Evolutionary conservation across 2,113 vertebrate species (phyloP).

Genomic region (Marmota monax): DNA sequence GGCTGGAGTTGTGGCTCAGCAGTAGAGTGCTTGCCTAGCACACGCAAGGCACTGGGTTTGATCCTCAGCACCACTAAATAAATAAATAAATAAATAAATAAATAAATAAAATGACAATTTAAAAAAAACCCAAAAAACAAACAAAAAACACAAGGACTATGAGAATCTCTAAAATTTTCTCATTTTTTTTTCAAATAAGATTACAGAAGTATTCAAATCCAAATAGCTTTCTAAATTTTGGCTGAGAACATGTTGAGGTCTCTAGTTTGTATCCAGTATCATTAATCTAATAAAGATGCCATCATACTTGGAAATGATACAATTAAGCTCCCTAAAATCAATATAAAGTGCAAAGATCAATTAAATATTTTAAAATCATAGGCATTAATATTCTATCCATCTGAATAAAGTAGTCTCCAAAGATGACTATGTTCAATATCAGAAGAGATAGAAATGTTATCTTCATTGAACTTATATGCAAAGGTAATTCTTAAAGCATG

Average conservation of each 20-base stretch:
- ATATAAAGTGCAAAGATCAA: constrained; percentile 47
- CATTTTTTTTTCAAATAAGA: background rate
- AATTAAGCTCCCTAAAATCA: constrained; percentile 54
- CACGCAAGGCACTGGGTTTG: too few species aligned
- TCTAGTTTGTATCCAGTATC: constrained; percentile 47
- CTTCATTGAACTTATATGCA: background rate
- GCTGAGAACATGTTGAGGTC: background rate
- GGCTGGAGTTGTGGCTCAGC: too few species aligned
- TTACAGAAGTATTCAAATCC: background rate
- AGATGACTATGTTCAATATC: background rate
- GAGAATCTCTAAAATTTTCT: background rate
- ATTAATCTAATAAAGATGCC: constrained; percentile 53
- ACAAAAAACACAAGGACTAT: background rate
- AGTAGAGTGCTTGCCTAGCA: too few species aligned
- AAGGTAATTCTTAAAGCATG: background rate
- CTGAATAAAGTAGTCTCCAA: background rate
- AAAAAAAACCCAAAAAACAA: too few species aligned
- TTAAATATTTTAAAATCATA: constrained; percentile 71
- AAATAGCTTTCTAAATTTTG: constrained; percentile 55
- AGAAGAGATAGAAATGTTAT: background rate
- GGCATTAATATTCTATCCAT: constrained; percentile 19
- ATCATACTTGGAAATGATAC: constrained; percentile 60
- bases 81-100: too few species aligned
- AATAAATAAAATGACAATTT: too few species aligned
- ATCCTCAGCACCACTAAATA: too few species aligned